These are phyloP conservation scores for Palloptera scutellata DNA, from an alignment of 2,888 invertebrate genomes.

Conservation along the genomic window DNA sequence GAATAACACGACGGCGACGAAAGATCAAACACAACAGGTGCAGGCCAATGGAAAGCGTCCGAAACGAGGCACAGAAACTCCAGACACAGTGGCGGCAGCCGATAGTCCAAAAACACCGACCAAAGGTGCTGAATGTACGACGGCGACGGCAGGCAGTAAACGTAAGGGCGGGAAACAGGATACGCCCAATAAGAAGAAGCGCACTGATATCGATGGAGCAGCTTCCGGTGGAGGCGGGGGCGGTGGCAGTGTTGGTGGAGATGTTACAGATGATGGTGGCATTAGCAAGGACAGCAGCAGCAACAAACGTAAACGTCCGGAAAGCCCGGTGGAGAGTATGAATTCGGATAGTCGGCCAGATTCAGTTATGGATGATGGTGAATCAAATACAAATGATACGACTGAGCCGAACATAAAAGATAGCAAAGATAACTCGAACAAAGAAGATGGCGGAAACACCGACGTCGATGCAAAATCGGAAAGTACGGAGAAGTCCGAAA, in stretches of 20 bases:
- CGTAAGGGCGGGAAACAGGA: constrained; percentile 65
- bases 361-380: constrained; percentile 75
- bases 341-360: constrained; percentile 81
- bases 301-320: constrained; percentile 67
- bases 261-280: constrained; percentile 36
- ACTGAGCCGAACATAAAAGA: constrained; percentile 62
- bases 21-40: constrained; percentile 52
- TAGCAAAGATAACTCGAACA: constrained; percentile 60
- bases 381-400: constrained; percentile 64
- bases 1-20: constrained; percentile 65
- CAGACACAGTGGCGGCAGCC: constrained; percentile 62
- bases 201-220: constrained; percentile 62
- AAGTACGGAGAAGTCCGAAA: constrained; percentile 41
- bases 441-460: constrained; percentile 60
- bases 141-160: constrained; percentile 50
- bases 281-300: constrained; percentile 60
- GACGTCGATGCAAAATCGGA: constrained; percentile 47
- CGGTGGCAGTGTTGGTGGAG: constrained; percentile 36
- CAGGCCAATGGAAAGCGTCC: constrained; percentile 66
- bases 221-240: constrained; percentile 26
- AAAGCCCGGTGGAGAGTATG: constrained; percentile 83
- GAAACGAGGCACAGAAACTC: constrained; percentile 71
- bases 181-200: constrained; percentile 68
- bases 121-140: constrained; percentile 43
- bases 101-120: constrained; percentile 65